phyloP scores from a whole-genome alignment of 2,888 invertebrate genomes.

The Enchytraeus crypticus region DNA sequence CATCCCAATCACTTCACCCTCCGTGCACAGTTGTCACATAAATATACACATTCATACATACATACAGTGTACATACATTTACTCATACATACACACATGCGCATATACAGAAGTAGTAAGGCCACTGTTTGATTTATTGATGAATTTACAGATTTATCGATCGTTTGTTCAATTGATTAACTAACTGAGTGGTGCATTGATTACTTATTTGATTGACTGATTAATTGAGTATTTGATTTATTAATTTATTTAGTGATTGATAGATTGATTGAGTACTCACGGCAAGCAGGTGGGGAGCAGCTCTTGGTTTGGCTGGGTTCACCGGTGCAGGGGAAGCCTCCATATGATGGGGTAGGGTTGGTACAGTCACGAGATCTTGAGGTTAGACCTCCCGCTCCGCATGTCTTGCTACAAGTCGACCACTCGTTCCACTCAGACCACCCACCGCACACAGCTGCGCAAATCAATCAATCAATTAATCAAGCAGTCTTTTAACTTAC shows the following conservation, averaged over 20 bases:
- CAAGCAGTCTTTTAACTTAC: too few species aligned
- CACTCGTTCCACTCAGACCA: conserved; percentile 19
- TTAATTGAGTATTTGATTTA: too few species aligned
- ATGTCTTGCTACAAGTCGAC: conserved; percentile 19
- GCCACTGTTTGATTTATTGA: too few species aligned
- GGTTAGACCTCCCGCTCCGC: conserved; percentile 14
- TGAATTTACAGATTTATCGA: too few species aligned
- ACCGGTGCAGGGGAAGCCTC: conserved; percentile 16
- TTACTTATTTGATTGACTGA: too few species aligned
- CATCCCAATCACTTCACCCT: conserved; percentile 9
- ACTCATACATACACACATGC: too few species aligned
- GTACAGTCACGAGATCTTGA: conserved; percentile 16
- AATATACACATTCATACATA: too few species aligned
- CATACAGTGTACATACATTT: too few species aligned
- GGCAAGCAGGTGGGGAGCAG: conserved; percentile 15
- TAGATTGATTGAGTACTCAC: neutral
- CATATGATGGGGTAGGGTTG: conserved; percentile 18
- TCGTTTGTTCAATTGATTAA: too few species aligned
- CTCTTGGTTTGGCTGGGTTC: conserved; percentile 8
- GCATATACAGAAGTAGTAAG: too few species aligned
- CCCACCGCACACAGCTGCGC: conserved; percentile 16
- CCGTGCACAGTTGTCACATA: conserved; percentile 9
- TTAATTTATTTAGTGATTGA: neutral
- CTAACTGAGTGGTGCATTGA: too few species aligned
- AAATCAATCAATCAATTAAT: too few species aligned